Evolutionary conservation across 2,797 vertebrate genomes (phyloP), one percentile per base, ranked within the genome.

Genomic region (Silurus lanzhouensis): DNA sequence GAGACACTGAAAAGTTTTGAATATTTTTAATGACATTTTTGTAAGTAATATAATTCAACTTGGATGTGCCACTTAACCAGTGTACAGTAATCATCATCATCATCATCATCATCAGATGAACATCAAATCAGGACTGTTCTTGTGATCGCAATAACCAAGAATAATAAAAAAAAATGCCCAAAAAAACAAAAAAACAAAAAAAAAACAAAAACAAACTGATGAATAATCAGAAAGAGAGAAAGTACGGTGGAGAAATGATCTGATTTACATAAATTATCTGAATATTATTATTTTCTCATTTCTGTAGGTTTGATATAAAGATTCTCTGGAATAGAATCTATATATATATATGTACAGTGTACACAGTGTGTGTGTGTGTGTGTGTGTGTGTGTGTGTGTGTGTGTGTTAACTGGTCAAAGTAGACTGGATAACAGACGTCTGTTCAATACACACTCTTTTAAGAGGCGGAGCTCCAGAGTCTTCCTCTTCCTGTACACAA

Each of bases 391-490:
- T 64, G 44, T 86, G 83, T 82, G 46, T 58, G 1, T 85, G 83
- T 81, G 70, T 85, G 71, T 84, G 93, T 94, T 96, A 97, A 94
- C 96, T 96, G 87, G 96, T 92, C 1, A 93, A 92, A 3, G 93
- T 90, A 0, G 93, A 90, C 89, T 95, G 95, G 85, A 93, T 94
- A 85, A 94, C 91, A 75, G 94, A 90, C 68, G 94, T 93, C 86
- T 96, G 95, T 85, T 97, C 96, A 46, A 91, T 92, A 88, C 96
- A 96, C 90, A 96, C 95, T 91, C 95, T 95, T 93, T 97, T 97
- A 90, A 97, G 90, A 31, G 96, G 96, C 0, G 96, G 96, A 0
- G 96, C 91, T 10, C 95, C 87, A 0, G 94, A 93, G 84, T 94
- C 94, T 82, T 91, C 92, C 88, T 94, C 81, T 27, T 81, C 81